Percentiles rank a stretch among this genome's conserved stretches.
phyloP scores from a whole-genome alignment of 2,888 invertebrate species.

The Myopa testacea region DNA sequence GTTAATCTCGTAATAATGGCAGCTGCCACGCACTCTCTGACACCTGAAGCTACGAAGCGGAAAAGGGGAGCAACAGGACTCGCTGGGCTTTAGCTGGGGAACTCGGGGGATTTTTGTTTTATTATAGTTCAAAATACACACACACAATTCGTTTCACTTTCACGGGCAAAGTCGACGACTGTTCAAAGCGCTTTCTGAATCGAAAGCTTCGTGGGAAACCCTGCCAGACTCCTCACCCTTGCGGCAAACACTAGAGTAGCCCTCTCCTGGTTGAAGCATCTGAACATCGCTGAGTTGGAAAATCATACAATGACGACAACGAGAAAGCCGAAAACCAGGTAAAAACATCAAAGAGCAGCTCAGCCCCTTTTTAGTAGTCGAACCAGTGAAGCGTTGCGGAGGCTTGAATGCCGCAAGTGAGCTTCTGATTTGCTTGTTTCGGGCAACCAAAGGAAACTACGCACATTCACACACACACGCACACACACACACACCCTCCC shows the following conservation, averaged over 20 bases:
- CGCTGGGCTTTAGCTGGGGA: too few relatives aligned
- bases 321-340: constrained; percentile 14
- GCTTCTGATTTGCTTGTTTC: constrained; percentile 2
- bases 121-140: too few relatives aligned
- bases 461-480: constrained; percentile 10
- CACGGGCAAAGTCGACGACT: not conserved
- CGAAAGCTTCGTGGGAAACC: not conserved
- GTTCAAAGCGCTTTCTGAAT: not conserved
- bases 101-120: too few relatives aligned
- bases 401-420: not conserved
- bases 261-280: too few relatives aligned
- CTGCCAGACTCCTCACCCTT: not conserved
- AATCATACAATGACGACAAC: constrained; percentile 2
- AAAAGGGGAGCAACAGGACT: too few relatives aligned
- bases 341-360: constrained; percentile 42
- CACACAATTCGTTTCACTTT: too few relatives aligned
- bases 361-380: constrained; percentile 45
- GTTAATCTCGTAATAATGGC: not conserved
- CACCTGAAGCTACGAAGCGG: too few relatives aligned
- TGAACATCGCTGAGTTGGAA: not conserved
- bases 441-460: constrained; percentile 5
- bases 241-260: too few relatives aligned
- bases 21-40: too few relatives aligned
- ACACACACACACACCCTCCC: not conserved
- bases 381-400: constrained; percentile 31